Evolutionary conservation across 1,140 invertebrate species (phyloP), one percentile per base, ranked within the genome.

Genomic region (Gonatopus flavifemur): DNA sequence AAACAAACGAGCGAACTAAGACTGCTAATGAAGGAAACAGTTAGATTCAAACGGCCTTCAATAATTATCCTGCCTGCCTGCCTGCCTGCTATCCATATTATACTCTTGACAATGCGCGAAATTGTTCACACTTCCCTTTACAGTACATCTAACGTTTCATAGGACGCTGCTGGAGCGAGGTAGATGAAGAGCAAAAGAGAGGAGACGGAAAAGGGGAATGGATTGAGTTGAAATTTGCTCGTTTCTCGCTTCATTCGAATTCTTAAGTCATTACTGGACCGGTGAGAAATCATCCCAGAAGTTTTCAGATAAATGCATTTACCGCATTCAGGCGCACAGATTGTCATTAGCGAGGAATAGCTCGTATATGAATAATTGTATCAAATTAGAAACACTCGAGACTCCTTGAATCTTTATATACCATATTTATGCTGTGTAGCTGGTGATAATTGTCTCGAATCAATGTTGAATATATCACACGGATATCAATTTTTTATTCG

Each of bases 11-110:
- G 60, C 62, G 72, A 76, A 77, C 73, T 75, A 72, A 76, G 70
- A 78, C 74, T 77, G 72, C 74, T 78, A 78, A 78, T 78, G 73
- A 78, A 78, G 76, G 76, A 78, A 78, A 78, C 76, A 77, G 74
- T 77, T 77, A 75, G 74, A 77, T 78, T 77, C 73, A 78, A 78
- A 78, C 76, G 74, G 73, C 64, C 72, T 78, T 67, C 72, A 74
- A 78, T 78, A 77, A 78, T 77, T 78, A 78, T 76, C 67, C 67
- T 58, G 62, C 62, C 67, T 68, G 66, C 66, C 67, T 77, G 75
- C 67, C 67, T 58, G 62, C 62, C 67, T 68, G 66, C 66, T 67
- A 72, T 74, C 67, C 66, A 68, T 69, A 68, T 73, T 72, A 69
- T 59, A 60, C 61, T 72, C 67, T 65, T 62, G 57, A 77, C 74